phyloP scores from a whole-genome alignment of 1,140 invertebrate species.

The Riptortus pedestris region DNA sequence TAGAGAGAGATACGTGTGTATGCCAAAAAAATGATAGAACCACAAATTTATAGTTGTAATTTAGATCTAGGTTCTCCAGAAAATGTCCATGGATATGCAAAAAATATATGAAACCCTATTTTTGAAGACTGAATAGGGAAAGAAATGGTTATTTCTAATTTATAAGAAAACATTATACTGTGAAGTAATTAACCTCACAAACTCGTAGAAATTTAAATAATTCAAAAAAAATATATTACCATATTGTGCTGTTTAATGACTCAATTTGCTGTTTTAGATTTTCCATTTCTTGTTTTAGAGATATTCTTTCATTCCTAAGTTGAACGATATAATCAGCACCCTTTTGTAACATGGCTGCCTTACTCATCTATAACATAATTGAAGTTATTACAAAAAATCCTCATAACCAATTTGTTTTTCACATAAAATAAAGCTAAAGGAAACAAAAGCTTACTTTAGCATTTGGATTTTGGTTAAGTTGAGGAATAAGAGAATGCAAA shows the following conservation, averaged over 20 bases:
- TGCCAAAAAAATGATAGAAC: too few species aligned
- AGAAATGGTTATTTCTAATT: too few species aligned
- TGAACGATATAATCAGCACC: slow-evolving; percentile 92
- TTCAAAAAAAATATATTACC: too few species aligned
- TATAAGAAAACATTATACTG: too few species aligned
- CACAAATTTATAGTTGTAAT: too few species aligned
- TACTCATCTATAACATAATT: slow-evolving; percentile 55
- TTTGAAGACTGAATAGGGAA: too few species aligned
- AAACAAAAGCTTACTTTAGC: slow-evolving; percentile 55
- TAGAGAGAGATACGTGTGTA: too few species aligned
- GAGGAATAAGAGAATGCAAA: slow-evolving; percentile 85
- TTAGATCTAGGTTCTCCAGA: too few species aligned
- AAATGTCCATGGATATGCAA: too few species aligned
- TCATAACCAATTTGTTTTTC: not conserved
- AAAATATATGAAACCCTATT: too few species aligned
- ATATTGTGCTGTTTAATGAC: slow-evolving; percentile 78
- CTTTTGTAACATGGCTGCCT: slow-evolving; percentile 93
- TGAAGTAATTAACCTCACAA: too few species aligned
- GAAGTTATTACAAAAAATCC: not conserved
- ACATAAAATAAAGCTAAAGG: not conserved
- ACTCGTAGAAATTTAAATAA: too few species aligned
- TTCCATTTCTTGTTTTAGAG: slow-evolving; percentile 84
- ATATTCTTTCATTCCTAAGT: slow-evolving; percentile 70
- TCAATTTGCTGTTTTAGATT: slow-evolving; percentile 77
- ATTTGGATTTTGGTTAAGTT: slow-evolving; percentile 79